Base-by-base conservation (phyloP, 1,140 invertebrate genomes). In the Nasonia longicornis region DNA sequence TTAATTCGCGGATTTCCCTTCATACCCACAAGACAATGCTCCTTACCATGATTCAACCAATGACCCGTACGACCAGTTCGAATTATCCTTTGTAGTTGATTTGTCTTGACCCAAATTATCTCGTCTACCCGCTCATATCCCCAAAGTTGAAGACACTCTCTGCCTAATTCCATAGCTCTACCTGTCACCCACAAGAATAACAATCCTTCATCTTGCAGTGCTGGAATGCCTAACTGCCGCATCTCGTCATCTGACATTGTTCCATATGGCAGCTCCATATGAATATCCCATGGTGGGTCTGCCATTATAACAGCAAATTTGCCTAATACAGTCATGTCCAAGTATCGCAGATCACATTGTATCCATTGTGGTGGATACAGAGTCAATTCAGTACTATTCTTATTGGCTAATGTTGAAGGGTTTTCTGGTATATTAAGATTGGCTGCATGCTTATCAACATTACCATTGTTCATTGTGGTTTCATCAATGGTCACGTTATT, bases 171-270 rank as follows among this genome's bases (percentile, higher is more conserved):
- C 98, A 99, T 99, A 0, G 98, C 98, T 87, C 98, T 94, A 66
- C 98, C 98, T 22, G 98, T 99, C 0, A 99, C 98, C 98, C 98
- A 99, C 0, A 99, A 92, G 90, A 99, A 99, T 76, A 99, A 96
- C 12, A 99, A 93, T 2, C 98, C 98, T 87, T 98, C 97, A 88
- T 99, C 98, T 91, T 99, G 98, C 74, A 99, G 91, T 29, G 96
- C 94, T 2, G 95, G 95, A 66, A 90, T 90, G 0, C 97, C 97
- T 48, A 99, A 90, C 77, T 97, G 96, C 83, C 98, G 93, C 98
- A 99, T 99, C 91, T 99, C 98, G 89, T 99, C 97, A 89, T 99
- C 98, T 0, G 97, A 98, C 97, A 99, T 98, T 2, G 98, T 99
- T n/a, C 98, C 98, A 88, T 99, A 99, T 0, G 98, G 98, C 63